phyloP scores from a whole-genome alignment of 1,140 invertebrate genomes.

The Kradibia gibbosae region DNA sequence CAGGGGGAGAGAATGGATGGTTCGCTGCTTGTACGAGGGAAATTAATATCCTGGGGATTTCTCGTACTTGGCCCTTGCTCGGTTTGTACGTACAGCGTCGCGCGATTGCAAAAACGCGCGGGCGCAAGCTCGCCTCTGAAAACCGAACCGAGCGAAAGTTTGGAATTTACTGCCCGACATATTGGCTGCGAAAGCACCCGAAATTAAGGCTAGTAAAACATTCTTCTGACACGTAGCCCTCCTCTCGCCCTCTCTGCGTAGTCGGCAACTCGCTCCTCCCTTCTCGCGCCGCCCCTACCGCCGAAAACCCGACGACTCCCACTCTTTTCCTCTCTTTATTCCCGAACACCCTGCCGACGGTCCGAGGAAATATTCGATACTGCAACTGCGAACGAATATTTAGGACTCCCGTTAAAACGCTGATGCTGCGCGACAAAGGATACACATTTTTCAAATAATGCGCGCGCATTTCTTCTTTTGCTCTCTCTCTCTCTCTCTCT shows the following conservation, averaged over 20 bases:
- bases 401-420: constrained; percentile 51
- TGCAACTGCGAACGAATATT: constrained; percentile 48
- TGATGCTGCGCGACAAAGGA: constrained; percentile 47
- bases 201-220: constrained; percentile 71
- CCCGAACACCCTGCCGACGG: constrained; percentile 3
- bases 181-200: constrained; percentile 68
- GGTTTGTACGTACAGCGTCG: constrained; percentile 17
- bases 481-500: neutral
- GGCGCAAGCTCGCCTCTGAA: constrained; percentile 39
- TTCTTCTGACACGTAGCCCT: constrained; percentile 60
- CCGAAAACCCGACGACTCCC: neutral
- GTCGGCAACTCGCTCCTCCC: neutral
- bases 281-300: neutral
- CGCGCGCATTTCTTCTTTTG: neutral
- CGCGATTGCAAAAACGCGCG: constrained; percentile 59
- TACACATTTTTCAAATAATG: constrained; percentile 50
- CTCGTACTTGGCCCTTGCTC: constrained; percentile 34
- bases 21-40: constrained; percentile 58
- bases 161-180: constrained; percentile 67
- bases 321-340: neutral
- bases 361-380: constrained; percentile 47
- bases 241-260: neutral
- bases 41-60: constrained; percentile 57
- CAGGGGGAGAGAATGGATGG: neutral
- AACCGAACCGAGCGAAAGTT: constrained; percentile 60